Evolutionary conservation across 2,797 vertebrate species (phyloP).

Genomic region (Acanthurus leucopareius): DNA sequence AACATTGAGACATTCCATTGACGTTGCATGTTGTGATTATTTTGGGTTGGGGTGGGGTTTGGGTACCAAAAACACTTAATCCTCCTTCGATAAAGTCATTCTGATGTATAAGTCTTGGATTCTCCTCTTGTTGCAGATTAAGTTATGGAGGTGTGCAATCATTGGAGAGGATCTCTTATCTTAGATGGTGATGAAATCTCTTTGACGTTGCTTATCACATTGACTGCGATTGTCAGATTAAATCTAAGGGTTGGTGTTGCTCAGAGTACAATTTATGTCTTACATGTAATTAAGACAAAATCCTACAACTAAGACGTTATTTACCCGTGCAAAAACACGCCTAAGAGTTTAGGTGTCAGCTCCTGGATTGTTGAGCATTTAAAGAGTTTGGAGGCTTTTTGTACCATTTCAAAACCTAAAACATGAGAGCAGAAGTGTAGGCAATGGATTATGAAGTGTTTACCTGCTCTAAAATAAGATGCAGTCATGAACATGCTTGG

Average conservation of each 20-base stretch:
- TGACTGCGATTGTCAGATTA: background rate
- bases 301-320: background rate
- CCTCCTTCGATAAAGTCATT: background rate
- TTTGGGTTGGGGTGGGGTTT: background rate
- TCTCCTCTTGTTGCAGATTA: background rate
- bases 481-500: background rate
- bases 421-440: background rate
- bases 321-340: background rate
- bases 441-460: background rate
- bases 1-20: fast-evolving
- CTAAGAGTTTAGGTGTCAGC: background rate
- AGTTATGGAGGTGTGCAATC: constrained; percentile 49
- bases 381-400: background rate
- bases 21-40: background rate
- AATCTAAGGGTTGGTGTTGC: background rate
- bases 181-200: constrained; percentile 54
- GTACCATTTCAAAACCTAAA: background rate
- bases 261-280: background rate
- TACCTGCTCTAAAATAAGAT: background rate
- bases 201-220: constrained; percentile 9
- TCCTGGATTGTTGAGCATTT: background rate
- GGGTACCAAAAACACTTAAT: background rate
- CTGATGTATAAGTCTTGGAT: background rate
- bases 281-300: background rate
- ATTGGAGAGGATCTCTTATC: constrained; percentile 56